A percentile compares a stretch with the other conserved stretches of the same genome.
Evolutionary conservation across 1,140 invertebrate species (phyloP).

Genomic region (Pachypeltis micranthus): DNA sequence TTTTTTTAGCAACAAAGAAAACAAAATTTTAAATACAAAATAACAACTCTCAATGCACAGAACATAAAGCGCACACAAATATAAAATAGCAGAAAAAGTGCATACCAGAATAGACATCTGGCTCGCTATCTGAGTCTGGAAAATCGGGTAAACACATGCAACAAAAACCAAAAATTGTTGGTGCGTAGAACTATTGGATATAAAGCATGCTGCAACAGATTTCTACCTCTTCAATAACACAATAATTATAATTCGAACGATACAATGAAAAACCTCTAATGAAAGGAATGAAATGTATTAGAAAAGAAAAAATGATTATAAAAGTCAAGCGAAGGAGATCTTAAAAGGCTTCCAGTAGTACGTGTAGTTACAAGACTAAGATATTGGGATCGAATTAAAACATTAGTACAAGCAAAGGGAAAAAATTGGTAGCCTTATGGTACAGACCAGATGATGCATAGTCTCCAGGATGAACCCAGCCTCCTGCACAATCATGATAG

Average conservation of each 20-base stretch:
- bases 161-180: conserved; percentile 19
- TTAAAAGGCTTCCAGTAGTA: neutral
- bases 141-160: conserved; percentile 22
- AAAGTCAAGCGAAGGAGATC: neutral
- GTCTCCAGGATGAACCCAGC: conserved; percentile 95
- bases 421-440: neutral
- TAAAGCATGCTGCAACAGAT: neutral
- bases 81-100: conserved; percentile 18
- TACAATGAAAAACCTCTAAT: too few relatives aligned
- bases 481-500: conserved; percentile 51
- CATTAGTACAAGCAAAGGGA: conserved; percentile 13
- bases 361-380: neutral
- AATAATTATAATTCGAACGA: too few relatives aligned
- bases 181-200: neutral
- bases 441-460: conserved; percentile 92
- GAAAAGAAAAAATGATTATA: too few relatives aligned
- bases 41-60: neutral
- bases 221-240: too few relatives aligned
- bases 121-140: conserved; percentile 25
- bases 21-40: neutral
- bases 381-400: neutral
- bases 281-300: too few relatives aligned
- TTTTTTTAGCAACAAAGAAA: too few relatives aligned
- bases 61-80: neutral
- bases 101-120: conserved; percentile 23